Conservation (phyloP, 2,113 vertebrate species). For the Gnathonemus echidnorhynchus region DNA sequence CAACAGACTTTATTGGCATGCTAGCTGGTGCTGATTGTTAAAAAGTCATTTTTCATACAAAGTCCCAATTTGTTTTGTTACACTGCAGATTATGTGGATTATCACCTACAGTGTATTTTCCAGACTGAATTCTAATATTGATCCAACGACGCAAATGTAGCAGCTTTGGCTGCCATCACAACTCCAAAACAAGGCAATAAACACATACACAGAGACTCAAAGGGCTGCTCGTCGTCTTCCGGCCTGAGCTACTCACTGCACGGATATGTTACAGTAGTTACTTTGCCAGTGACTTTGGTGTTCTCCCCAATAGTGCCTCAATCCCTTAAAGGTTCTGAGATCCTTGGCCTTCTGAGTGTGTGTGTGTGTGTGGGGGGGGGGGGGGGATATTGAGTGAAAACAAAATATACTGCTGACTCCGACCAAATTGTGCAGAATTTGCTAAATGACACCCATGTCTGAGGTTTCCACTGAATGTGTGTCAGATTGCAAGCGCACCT, state of each 20-base stretch:
- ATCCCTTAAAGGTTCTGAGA: not conserved
- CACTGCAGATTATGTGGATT: constrained; percentile 2
- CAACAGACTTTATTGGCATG: constrained; percentile 75
- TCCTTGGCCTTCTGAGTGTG: not conserved
- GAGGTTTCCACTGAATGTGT: not conserved
- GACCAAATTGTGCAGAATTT: not conserved
- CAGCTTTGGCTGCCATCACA: constrained; percentile 18
- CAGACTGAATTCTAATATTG: constrained; percentile 34
- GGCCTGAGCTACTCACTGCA: constrained; percentile 22
- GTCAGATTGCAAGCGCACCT: not conserved
- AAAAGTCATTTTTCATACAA: constrained; percentile 35
- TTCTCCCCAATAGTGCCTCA: constrained; percentile 20
- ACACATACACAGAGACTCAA: constrained; percentile 23
- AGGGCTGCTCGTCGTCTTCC: constrained; percentile 11
- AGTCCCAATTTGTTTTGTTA: constrained; percentile 38
- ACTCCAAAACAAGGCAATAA: constrained; percentile 29
- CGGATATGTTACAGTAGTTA: constrained; percentile 19
- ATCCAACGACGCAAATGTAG: constrained; percentile 32
- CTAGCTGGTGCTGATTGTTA: constrained; percentile 65
- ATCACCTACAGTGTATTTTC: constrained; percentile 16
- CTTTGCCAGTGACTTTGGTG: constrained; percentile 21
- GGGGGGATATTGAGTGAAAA: not conserved
- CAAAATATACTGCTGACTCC: not conserved
- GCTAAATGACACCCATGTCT: not conserved
- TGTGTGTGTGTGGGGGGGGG: not conserved